Evolutionary conservation across 2,113 vertebrate species (phyloP), one percentile per base, ranked within the genome.

Genomic region (Ranitomeya imitator): DNA sequence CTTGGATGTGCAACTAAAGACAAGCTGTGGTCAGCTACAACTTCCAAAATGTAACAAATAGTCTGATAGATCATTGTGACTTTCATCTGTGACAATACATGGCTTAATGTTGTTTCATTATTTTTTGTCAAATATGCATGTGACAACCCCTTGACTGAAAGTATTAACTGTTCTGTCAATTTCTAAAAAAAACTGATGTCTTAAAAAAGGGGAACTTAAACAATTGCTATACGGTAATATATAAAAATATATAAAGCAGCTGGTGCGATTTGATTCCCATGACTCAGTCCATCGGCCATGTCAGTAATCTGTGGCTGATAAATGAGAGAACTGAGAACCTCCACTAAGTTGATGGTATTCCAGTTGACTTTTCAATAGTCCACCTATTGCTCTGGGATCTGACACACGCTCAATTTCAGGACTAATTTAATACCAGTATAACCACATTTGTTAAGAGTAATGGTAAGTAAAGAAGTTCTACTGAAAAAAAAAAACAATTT

Each of bases 41-140:
- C 77, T 23, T 87, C n/a, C 65, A 80, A 77, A 79, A 79, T 86
- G 23, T 18, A 86, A 57, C 79, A 67, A 63, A 67, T 67, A 79
- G 77, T 52, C 16, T 55, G 61, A 57, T 65, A 23, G 60, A 79
- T 57, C 76, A 16, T 57, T 79, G 21, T 69, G 60, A 80, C 78
- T 31, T 76, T 52, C 45, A 76, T 76, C 71, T 74, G 71, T 74
- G 16, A 74, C 37, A 15, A 3, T 76, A 21, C 15, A 74, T 51
- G 71, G 37, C 16, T 52, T 52, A 9, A 9, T 76, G 16, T 4
- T 0, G 2, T 76, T 76, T 74, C 2, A n/a, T 74, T 19, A 15
- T 51, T 19, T 65, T 52, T 76, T 55, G 77, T 79, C 19, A 23
- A 26, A 51, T 45, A 21, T 79, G 13, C 15, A 23, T 79, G 54